A percentile compares a stretch with the other conserved stretches of the same genome.
Evolutionary conservation across 2,113 vertebrate genomes (phyloP).

Genomic region (Microcebus jonahi): DNA sequence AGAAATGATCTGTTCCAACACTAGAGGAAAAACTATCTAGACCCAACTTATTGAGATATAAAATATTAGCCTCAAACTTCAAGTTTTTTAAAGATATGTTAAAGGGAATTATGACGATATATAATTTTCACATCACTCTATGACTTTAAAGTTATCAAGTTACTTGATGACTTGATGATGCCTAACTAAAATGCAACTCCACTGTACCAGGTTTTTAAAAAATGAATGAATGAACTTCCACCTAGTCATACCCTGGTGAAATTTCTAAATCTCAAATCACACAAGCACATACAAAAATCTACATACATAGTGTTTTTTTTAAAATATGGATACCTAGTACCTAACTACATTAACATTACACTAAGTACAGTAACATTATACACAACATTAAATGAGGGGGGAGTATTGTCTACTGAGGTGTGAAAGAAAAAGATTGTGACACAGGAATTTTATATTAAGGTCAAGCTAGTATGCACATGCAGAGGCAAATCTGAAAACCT

Average conservation of each 20-base stretch:
- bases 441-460: not conserved
- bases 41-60: not conserved
- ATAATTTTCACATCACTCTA: not conserved
- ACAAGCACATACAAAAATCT: not conserved
- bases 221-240: not conserved
- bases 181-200: not conserved
- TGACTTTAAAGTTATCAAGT: not conserved
- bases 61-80: not conserved
- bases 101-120: not conserved
- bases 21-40: not conserved
- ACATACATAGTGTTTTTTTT: not conserved
- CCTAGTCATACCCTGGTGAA: not conserved
- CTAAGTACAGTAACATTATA: not conserved
- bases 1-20: not conserved
- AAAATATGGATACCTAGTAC: not conserved
- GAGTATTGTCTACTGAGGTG: not conserved
- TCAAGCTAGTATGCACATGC: not conserved
- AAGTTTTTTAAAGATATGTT: not conserved
- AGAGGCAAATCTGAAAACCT: not conserved
- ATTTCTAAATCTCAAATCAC: conserved; percentile 26
- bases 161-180: not conserved
- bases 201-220: not conserved
- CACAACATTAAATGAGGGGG: not conserved
- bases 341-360: not conserved
- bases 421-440: not conserved